These are phyloP conservation scores for Onychomys torridus DNA, from an alignment of 2,797 vertebrate species.

Conservation along the genomic window DNA sequence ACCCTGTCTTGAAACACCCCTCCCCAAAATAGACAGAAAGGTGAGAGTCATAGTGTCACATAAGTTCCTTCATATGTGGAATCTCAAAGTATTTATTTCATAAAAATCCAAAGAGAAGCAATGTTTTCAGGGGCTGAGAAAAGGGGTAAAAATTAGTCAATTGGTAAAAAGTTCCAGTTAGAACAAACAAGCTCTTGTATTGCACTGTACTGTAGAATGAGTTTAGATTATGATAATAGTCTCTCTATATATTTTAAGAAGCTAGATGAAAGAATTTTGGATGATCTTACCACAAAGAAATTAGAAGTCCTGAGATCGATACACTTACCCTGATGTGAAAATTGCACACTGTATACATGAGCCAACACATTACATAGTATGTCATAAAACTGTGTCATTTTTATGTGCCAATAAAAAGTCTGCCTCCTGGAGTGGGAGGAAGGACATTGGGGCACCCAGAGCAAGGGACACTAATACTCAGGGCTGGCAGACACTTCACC, in stretches of 20 bases:
- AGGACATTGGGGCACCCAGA: background rate
- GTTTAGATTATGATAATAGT: background rate
- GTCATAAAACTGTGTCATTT: background rate
- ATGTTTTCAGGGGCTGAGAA: background rate
- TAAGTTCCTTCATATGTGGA: background rate
- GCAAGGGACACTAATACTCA: background rate
- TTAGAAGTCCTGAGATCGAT: background rate
- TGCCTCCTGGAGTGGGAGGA: background rate
- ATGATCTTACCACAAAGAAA: background rate
- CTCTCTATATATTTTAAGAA: no score
- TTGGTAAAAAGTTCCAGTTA: background rate
- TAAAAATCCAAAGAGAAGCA: background rate
- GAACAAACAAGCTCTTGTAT: background rate
- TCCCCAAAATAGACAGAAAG: no score
- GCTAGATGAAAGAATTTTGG: background rate
- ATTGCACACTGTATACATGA: background rate
- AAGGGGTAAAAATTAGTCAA: background rate
- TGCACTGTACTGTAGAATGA: background rate
- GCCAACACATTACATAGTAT: background rate
- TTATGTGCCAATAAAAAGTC: conserved; percentile 15
- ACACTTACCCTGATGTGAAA: background rate
- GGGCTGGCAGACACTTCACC: background rate
- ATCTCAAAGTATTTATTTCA: background rate
- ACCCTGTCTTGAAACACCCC: no score
- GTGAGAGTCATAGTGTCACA: background rate